These are phyloP conservation scores for Liasis olivaceus DNA, from an alignment of 2,797 vertebrate genomes.

Conservation along the genomic window DNA sequence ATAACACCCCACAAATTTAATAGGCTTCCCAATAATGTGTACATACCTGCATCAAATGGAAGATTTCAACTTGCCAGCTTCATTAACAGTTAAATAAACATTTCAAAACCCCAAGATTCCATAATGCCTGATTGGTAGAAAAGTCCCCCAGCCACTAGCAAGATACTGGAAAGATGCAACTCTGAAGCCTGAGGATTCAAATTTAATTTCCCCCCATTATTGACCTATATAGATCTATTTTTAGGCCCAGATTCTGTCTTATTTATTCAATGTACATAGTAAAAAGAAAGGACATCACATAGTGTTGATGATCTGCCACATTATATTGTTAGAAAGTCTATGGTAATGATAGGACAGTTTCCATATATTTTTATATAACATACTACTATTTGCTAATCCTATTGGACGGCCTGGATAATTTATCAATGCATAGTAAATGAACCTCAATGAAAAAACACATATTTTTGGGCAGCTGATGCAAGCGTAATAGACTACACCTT, in stretches of 20 bases:
- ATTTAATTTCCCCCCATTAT: neutral
- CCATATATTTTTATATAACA: neutral
- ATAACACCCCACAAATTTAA: slow-evolving; percentile 58
- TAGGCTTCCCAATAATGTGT: slow-evolving; percentile 60
- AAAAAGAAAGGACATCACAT: neutral
- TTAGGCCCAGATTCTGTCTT: neutral
- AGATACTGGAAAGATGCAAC: neutral
- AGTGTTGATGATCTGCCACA: slow-evolving; percentile 18
- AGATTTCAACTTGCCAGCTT: slow-evolving; percentile 19
- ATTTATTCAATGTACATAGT: neutral
- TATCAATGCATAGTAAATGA: neutral
- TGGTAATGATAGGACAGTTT: slow-evolving; percentile 5
- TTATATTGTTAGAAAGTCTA: neutral
- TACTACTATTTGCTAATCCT: neutral
- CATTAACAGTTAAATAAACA: slow-evolving; percentile 26
- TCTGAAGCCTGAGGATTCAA: neutral
- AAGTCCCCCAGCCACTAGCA: slow-evolving; percentile 21
- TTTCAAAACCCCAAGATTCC: slow-evolving; percentile 1
- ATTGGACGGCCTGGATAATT: slow-evolving; percentile 7
- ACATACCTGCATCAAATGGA: slow-evolving; percentile 7
- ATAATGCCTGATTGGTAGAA: neutral
- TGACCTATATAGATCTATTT: neutral
- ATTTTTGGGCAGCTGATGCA: neutral
- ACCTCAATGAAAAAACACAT: neutral
- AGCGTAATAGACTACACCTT: neutral